phyloP scores from a whole-genome alignment of 1,140 invertebrate genomes.

The Drosophila arizonae region DNA sequence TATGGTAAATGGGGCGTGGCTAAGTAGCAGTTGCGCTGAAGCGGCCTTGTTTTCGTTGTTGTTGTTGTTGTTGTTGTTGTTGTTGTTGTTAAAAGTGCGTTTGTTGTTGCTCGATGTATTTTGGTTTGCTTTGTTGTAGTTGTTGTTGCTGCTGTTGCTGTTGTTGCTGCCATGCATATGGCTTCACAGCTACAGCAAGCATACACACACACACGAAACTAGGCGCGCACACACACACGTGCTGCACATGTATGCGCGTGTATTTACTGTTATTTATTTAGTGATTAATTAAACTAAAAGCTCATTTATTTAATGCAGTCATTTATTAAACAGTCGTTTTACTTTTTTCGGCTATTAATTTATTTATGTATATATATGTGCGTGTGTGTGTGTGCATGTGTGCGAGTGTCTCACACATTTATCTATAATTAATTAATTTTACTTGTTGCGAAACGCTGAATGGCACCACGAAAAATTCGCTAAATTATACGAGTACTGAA shows the following conservation, averaged over 20 bases:
- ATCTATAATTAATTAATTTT: conserved; percentile 81
- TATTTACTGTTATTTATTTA: conserved; percentile 56
- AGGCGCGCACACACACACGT: conserved; percentile 13
- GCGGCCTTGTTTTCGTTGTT: neutral
- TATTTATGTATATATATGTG: conserved; percentile 16
- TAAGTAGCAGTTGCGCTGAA: neutral
- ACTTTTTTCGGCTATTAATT: conserved; percentile 55
- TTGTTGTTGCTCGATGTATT: conserved; percentile 5
- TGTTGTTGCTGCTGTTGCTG: neutral
- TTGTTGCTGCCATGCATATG: conserved; percentile 52
- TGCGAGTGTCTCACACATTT: conserved; percentile 55
- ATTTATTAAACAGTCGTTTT: conserved; percentile 64
- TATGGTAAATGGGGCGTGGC: conserved; percentile 20
- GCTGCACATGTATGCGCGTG: conserved; percentile 33
- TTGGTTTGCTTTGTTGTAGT: neutral
- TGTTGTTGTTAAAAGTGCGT: conserved; percentile 2
- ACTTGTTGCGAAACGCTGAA: conserved; percentile 63
- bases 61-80: neutral
- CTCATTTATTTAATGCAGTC: conserved; percentile 73
- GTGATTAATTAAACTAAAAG: conserved; percentile 81
- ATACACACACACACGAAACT: conserved; percentile 6
- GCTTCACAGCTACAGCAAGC: conserved; percentile 19
- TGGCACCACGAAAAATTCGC: conserved; percentile 60
- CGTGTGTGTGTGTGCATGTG: conserved; percentile 5
- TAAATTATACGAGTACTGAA: conserved; percentile 49